Evolutionary conservation across 53 echinoderm and acorn worm species (phyloP).

Genomic region (Echinometra lucunter): DNA sequence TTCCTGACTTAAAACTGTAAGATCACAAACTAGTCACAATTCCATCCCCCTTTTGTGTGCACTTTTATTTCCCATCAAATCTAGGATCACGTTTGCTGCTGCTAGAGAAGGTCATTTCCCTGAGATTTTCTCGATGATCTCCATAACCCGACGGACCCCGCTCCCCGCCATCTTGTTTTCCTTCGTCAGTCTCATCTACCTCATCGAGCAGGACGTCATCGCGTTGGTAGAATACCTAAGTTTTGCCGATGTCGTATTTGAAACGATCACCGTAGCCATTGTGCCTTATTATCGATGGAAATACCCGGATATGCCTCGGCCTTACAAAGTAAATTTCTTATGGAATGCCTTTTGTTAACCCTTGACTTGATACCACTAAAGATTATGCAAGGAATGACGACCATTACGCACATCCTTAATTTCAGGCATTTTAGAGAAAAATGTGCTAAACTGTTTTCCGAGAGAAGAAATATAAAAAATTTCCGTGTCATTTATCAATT

Average conservation of each 20-base stretch:
- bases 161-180: conserved; percentile 20
- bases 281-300: conserved; percentile 59
- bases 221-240: not conserved
- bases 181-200: conserved; percentile 18
- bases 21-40: no score
- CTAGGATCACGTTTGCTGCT: conserved; percentile 25
- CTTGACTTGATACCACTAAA: no score
- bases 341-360: not conserved
- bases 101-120: conserved; percentile 52
- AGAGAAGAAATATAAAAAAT: no score
- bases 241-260: conserved; percentile 58
- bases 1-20: no score
- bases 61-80: not conserved
- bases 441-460: no score
- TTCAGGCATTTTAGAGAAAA: no score
- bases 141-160: conserved; percentile 29
- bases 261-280: conserved; percentile 41
- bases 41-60: no score
- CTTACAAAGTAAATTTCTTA: conserved; percentile 27
- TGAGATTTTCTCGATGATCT: conserved; percentile 47
- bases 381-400: no score
- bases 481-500: no score
- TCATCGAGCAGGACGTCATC: conserved; percentile 50
- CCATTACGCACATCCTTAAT: no score
- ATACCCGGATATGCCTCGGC: conserved; percentile 12